Evolutionary conservation across 2,113 vertebrate genomes (phyloP).

Genomic region (Brachypteracias leptosomus): DNA sequence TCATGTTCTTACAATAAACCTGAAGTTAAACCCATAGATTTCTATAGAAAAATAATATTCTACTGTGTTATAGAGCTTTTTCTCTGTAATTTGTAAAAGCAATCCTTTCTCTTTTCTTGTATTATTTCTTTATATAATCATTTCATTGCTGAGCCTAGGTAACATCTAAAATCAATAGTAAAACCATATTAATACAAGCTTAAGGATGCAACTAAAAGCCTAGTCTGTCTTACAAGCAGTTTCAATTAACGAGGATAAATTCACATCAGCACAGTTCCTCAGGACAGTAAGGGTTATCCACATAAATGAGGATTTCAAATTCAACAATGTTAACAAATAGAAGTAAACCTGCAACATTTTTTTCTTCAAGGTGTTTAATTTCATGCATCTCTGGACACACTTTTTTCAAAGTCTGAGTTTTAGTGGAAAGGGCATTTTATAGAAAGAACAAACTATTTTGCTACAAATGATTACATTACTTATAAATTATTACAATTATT

Average conservation of each 20-base stretch:
- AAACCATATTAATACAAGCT: neutral
- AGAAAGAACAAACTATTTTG: neutral
- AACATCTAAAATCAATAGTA: neutral
- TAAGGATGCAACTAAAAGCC: neutral
- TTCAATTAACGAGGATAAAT: neutral
- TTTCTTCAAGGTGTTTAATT: neutral
- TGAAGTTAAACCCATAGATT: neutral
- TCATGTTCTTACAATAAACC: neutral
- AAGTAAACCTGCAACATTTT: neutral
- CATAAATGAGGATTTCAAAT: neutral
- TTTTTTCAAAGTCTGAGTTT: neutral
- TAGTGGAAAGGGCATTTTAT: neutral
- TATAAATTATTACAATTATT: neutral
- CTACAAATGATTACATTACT: neutral
- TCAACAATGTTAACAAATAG: neutral
- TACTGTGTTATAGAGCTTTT: neutral
- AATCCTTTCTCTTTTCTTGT: neutral
- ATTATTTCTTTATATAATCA: neutral
- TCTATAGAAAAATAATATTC: neutral
- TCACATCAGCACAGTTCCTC: neutral
- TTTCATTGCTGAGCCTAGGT: neutral
- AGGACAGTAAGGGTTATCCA: neutral
- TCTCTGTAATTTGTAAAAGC: neutral
- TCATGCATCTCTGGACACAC: neutral
- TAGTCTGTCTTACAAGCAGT: neutral